phyloP scores from a whole-genome alignment of 2,113 vertebrate species.

The Diadophis punctatus region DNA sequence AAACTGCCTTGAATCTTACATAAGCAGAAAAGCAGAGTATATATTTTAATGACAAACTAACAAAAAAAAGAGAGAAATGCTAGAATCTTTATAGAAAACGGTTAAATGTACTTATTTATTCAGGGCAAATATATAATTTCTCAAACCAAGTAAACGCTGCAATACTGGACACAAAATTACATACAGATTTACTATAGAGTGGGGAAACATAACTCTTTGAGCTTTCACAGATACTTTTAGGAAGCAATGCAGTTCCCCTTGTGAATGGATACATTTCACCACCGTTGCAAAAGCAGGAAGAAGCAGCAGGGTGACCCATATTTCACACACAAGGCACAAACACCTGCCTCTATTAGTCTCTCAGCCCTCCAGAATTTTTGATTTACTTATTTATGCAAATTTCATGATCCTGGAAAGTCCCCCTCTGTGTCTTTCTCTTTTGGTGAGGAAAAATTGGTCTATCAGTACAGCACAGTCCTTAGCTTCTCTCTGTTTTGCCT shows the following conservation, averaged over 20 bases:
- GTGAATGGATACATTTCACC: rapidly evolving
- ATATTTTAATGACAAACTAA: background rate
- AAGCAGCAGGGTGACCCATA: background rate
- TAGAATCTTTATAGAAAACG: background rate
- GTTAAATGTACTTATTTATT: background rate
- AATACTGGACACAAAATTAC: background rate
- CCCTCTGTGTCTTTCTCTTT: background rate
- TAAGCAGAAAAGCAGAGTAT: background rate
- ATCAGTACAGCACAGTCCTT: background rate
- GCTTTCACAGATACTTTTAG: background rate
- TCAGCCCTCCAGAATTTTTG: background rate
- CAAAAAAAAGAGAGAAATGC: background rate
- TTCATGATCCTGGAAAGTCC: constrained; percentile 25
- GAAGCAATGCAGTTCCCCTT: background rate
- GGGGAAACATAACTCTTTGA: background rate
- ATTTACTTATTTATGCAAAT: background rate
- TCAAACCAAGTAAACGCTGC: background rate
- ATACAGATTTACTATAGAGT: background rate
- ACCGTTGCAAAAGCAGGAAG: constrained; percentile 3
- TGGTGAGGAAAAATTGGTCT: rapidly evolving
- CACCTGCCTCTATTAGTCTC: background rate
- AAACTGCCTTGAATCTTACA: background rate
- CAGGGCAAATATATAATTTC: background rate
- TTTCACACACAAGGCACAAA: rapidly evolving
- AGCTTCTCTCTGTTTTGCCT: background rate